A percentile compares a stretch with the other conserved stretches of the same genome.
phyloP scores from a whole-genome alignment of 2,113 vertebrate species.

The Pteronura brasiliensis region DNA sequence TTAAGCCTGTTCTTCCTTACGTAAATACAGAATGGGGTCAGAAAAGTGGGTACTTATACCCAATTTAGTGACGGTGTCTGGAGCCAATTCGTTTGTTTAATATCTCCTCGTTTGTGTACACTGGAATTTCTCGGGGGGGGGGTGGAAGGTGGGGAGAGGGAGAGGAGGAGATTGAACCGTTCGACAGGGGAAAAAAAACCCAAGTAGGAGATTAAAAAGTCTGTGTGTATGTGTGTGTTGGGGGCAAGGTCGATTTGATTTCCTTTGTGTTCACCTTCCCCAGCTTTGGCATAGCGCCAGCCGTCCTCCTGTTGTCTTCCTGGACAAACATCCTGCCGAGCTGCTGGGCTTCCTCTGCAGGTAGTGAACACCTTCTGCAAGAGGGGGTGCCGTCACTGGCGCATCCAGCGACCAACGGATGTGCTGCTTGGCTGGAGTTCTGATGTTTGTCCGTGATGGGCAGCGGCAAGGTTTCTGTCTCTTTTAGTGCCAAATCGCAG shows the following conservation, averaged over 20 bases:
- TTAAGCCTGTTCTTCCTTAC: constrained; percentile 71
- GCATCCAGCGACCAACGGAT: not conserved
- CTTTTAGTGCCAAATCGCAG: constrained; percentile 52
- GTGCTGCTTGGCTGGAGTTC: constrained; percentile 42
- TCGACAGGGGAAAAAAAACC: constrained; percentile 58
- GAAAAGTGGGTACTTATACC: constrained; percentile 65
- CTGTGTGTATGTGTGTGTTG: not conserved
- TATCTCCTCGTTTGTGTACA: constrained; percentile 51
- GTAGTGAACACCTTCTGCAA: constrained; percentile 61
- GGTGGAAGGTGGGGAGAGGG: not conserved
- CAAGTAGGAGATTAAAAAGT: not conserved
- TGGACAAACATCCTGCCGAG: constrained; percentile 76
- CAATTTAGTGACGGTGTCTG: constrained; percentile 49
- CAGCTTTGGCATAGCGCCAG: not conserved
- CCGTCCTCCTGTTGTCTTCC: constrained; percentile 57
- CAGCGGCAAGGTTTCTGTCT: constrained; percentile 59
- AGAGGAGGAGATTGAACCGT: constrained; percentile 21
- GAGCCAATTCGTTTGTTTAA: constrained; percentile 54
- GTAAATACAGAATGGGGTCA: constrained; percentile 70
- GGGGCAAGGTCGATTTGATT: constrained; percentile 59
- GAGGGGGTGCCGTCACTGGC: constrained; percentile 55
- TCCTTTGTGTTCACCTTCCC: constrained; percentile 68
- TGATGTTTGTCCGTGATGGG: constrained; percentile 58
- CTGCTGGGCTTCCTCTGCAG: constrained; percentile 71
- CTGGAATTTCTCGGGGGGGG: constrained; percentile 57